Conservation (phyloP, 2,113 vertebrate genomes). For the Bubalus kerabau region DNA sequence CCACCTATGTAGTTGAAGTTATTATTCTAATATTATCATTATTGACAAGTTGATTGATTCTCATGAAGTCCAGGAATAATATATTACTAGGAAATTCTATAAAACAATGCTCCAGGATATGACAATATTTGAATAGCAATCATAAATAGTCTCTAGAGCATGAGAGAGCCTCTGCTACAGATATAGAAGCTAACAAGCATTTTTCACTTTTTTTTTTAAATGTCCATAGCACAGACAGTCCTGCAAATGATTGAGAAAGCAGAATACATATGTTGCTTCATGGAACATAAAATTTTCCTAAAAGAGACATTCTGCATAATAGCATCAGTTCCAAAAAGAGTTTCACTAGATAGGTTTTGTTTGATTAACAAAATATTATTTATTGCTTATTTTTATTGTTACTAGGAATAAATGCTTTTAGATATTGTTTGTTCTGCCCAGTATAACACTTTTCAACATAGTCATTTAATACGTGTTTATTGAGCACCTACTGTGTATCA, state of each 20-base stretch:
- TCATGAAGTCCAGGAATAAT: not conserved
- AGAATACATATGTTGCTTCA: not conserved
- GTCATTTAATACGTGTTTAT: not conserved
- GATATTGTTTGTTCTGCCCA: not conserved
- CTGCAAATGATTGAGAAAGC: not conserved
- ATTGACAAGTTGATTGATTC: not conserved
- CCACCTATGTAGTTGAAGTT: not conserved
- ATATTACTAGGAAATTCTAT: not conserved
- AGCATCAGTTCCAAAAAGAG: not conserved
- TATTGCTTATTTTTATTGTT: not conserved
- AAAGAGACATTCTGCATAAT: not conserved
- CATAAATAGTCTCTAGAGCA: not conserved
- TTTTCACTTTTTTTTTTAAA: constrained; percentile 11
- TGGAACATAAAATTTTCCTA: not conserved
- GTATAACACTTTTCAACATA: not conserved
- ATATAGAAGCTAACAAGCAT: not conserved
- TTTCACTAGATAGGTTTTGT: not conserved
- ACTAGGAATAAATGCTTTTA: not conserved
- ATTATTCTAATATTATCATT: constrained; percentile 13
- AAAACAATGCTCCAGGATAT: not conserved
- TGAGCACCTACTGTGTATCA: not conserved
- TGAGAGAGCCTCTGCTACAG: not conserved
- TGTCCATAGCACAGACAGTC: not conserved
- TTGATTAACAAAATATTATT: not conserved
- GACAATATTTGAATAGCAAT: not conserved